Evolutionary conservation across 2,113 vertebrate genomes (phyloP), one percentile per base, ranked within the genome.

Genomic region (Rhea americana): DNA sequence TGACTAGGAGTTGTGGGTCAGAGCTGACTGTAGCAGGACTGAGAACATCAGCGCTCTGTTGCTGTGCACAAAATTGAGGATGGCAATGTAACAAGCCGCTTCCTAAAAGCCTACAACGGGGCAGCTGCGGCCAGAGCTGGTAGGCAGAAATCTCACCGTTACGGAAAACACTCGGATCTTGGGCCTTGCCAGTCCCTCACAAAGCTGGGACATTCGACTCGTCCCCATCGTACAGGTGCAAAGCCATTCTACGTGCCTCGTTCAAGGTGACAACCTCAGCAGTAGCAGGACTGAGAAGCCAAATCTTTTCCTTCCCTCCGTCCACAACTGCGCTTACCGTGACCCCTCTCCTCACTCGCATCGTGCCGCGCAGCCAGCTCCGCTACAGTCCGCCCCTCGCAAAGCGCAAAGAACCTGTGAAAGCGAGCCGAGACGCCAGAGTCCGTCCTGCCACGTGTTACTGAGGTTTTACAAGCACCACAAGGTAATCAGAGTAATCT

Each of bases 401-500:
- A 70, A 79, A 88, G 86, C 78, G 62, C 48, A 35, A 86, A 87
- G 74, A 61, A 89, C 48, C 72, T 65, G 58, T 48, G 66, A 75
- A 88, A 43, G 55, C 12, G n/a, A 88, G 55, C 66, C 85, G 56
- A 81, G 85, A 66, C 6, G 0, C 13, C 83, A 79, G 66, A 86
- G 30, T 70, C 82, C 75, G 90, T 94, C 90, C 63, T 77, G 86
- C 74, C 62, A 77, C 74, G 4, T 53, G 15, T 50, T 28, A 53
- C 17, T 72, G 50, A 55, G 47, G 48, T 59, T 91, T 58, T 83
- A 95, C 90, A 91, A 93, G 88, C 93, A 95, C 93, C 96, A 91
- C 92, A 89, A 72, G 84, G 73, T 85, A 75, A 94, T 94, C 93
- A 85, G 89, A 94, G 91, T 87, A 87, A 93, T 85, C 90, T 92